phyloP scores from a whole-genome alignment of 2,113 vertebrate genomes.

The Dicentrarchus labrax region DNA sequence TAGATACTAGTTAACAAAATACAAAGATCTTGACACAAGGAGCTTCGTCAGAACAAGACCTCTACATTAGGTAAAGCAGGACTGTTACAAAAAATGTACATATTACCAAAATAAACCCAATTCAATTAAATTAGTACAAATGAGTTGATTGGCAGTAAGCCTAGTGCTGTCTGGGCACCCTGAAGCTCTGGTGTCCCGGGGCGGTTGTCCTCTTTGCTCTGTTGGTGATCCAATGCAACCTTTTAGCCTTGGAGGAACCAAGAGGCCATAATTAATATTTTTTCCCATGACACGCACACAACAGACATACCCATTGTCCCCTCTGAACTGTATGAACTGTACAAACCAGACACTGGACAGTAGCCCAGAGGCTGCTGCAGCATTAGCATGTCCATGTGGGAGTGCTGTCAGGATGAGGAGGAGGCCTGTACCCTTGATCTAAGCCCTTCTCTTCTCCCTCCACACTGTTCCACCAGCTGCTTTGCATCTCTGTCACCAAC shows the following conservation, averaged over 20 bases:
- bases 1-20: not conserved
- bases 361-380: constrained; percentile 16
- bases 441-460: constrained; percentile 21
- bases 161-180: not conserved
- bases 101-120: not conserved
- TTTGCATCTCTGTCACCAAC: not conserved
- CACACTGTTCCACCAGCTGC: constrained; percentile 45
- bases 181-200: not conserved
- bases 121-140: not conserved
- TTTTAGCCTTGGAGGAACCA: constrained; percentile 15
- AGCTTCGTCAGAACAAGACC: no score
- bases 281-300: constrained; percentile 19
- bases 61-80: not conserved
- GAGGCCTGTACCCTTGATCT: constrained; percentile 26
- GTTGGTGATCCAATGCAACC: not conserved
- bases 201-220: not conserved
- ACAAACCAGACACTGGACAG: constrained; percentile 19
- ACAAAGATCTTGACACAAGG: not conserved
- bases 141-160: not conserved
- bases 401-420: constrained; percentile 38
- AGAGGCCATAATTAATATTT: constrained; percentile 27
- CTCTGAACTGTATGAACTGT: constrained; percentile 21
- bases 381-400: constrained; percentile 48
- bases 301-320: not conserved
- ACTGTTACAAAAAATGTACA: not conserved